Base-by-base conservation (phyloP, 2,113 vertebrate species). In the Odontophorus gujanensis region DNA sequence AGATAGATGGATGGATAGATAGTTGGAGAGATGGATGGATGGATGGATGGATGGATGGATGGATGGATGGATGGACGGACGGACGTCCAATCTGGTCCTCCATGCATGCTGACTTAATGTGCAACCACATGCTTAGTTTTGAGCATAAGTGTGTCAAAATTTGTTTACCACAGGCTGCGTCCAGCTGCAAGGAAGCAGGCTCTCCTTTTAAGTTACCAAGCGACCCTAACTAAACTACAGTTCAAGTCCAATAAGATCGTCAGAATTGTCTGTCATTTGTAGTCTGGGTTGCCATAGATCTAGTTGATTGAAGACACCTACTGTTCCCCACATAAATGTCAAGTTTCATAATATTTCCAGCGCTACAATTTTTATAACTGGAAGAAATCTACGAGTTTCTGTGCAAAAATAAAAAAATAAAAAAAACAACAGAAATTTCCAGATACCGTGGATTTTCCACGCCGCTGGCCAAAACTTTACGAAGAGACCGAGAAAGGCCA, bases 321-420 rank as follows among this genome's bases (percentile, higher is more conserved):
- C 87, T 85, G 81, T 89, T 96, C 93, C 88, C 86, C 88, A 95
- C 91, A 94, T 96, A 96, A 96, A 96, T 93, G 94, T 96, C 95
- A 95, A 93, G 75, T 94, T 97, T 96, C 94, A 97, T 96, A 92
- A 96, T 96, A 96, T 96, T 96, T 95, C 91, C 93, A 96, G 83
- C 26, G 68, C 63, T 81, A 74, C 68, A 15, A 4, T 58, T 75
- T 86, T 45, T 66, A 63, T 81, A 89, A 88, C n/a, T 93, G 87
- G 89, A 95, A 87, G 76, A 93, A 89, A 92, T 20, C 75, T 85
- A 59, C 66, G 72, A 81, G 81, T 82, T 90, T 62, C 58, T 28
- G 87, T 45, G 77, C 77, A 92, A 80, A 89, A 86, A 51, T 69
- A 89, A 86, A 47, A 40, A 40, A 40, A 40, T 12, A 40, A 38